Percentiles rank a stretch among this genome's conserved stretches.
These are phyloP conservation scores for Drosophila nigricruria DNA, from an alignment of 2,888 invertebrate species.

Conservation along the genomic window DNA sequence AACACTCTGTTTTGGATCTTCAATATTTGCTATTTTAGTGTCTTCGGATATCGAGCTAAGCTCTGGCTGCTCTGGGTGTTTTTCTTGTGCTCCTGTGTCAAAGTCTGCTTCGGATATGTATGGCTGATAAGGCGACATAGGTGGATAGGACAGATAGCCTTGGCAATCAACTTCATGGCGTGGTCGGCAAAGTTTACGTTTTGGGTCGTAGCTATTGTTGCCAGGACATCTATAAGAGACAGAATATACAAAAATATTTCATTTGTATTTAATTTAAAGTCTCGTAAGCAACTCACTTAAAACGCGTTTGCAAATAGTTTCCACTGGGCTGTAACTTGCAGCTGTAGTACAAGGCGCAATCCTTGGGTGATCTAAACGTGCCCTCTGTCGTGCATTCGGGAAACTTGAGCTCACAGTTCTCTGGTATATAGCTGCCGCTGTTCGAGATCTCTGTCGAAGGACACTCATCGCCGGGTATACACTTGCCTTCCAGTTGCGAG, in stretches of 20 bases:
- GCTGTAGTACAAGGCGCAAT: slow-evolving; percentile 85
- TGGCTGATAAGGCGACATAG: slow-evolving; percentile 40
- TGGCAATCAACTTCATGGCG: slow-evolving; percentile 62
- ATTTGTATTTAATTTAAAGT: too few relatives aligned
- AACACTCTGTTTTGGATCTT: neutral
- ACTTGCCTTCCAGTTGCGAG: slow-evolving; percentile 76
- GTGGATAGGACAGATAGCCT: slow-evolving; percentile 62
- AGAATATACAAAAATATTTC: neutral
- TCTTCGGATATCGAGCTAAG: neutral
- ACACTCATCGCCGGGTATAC: slow-evolving; percentile 76
- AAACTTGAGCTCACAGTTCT: slow-evolving; percentile 80
- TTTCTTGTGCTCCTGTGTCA: slow-evolving; percentile 37
- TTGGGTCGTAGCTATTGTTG: slow-evolving; percentile 68
- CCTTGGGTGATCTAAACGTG: slow-evolving; percentile 82
- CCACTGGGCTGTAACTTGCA: slow-evolving; percentile 83
- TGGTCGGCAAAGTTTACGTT: slow-evolving; percentile 68
- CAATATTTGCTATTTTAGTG: neutral
- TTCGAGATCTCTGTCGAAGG: slow-evolving; percentile 80
- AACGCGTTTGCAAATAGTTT: slow-evolving; percentile 83
- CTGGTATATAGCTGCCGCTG: slow-evolving; percentile 72
- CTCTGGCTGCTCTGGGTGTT: neutral
- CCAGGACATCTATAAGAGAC: slow-evolving; percentile 71
- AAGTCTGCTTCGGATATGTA: slow-evolving; percentile 28
- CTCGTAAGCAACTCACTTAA: slow-evolving; percentile 66
- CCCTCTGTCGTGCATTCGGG: slow-evolving; percentile 84